A percentile compares a stretch with the other conserved stretches of the same genome.
phyloP scores from a whole-genome alignment of 2,113 vertebrate genomes.

The Silurus asotus region DNA sequence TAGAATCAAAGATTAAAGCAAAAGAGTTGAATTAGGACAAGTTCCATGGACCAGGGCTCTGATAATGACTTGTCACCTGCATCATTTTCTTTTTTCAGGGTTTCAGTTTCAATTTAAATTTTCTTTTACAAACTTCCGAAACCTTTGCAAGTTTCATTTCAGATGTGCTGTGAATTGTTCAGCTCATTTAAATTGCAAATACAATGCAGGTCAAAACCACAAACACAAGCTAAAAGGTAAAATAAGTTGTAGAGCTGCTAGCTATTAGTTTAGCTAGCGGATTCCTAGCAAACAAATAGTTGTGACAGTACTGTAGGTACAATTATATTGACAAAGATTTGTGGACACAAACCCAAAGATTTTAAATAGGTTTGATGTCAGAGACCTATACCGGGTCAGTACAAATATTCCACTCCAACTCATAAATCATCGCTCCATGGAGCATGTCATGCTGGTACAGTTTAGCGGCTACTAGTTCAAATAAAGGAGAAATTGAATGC shows the following conservation, averaged over 20 bases:
- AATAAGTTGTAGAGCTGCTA: neutral
- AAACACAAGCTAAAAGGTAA: neutral
- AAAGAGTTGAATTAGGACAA: neutral
- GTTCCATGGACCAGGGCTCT: neutral
- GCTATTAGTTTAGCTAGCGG: neutral
- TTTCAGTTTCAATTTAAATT: neutral
- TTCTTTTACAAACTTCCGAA: neutral
- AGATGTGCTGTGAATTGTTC: neutral
- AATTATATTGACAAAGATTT: no score
- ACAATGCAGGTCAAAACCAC: neutral
- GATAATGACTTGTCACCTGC: neutral
- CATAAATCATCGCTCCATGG: no score
- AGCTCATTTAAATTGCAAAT: neutral
- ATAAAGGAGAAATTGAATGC: no score
- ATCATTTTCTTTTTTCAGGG: slow-evolving; percentile 2
- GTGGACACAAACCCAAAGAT: no score
- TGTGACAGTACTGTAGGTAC: neutral
- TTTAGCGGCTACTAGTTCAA: no score
- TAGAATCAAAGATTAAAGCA: neutral
- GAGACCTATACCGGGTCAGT: no score
- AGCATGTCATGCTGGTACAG: no score
- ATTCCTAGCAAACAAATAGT: neutral
- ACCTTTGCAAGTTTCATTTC: neutral
- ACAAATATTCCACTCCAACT: no score
- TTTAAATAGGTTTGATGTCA: no score